phyloP scores from a whole-genome alignment of 2,888 invertebrate genomes.

The Watsonalla binaria region DNA sequence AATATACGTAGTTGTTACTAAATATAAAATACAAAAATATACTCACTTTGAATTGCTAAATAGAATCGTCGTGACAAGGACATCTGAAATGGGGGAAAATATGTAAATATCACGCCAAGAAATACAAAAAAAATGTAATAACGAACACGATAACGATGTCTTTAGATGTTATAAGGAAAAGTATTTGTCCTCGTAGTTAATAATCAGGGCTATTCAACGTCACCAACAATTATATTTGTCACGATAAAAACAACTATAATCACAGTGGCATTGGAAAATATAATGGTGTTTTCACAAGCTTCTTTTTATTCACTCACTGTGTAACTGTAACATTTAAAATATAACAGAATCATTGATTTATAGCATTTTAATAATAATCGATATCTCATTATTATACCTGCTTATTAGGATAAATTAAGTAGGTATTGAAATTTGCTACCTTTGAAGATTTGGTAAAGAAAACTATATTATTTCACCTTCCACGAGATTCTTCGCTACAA shows the following conservation, averaged over 20 bases:
- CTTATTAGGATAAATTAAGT: too few relatives aligned
- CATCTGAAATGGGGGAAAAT: not conserved
- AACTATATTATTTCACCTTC: too few relatives aligned
- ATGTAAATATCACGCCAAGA: not conserved
- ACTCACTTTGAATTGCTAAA: not conserved
- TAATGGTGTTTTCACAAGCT: slow-evolving; percentile 33
- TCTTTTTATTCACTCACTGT: slow-evolving; percentile 22
- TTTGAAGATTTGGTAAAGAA: too few relatives aligned
- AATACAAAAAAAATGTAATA: not conserved
- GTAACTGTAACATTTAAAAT: not conserved
- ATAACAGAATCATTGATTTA: too few relatives aligned
- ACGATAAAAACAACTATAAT: slow-evolving; percentile 33
- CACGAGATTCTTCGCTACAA: too few relatives aligned
- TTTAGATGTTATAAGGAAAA: not conserved
- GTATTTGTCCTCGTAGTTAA: slow-evolving; percentile 8
- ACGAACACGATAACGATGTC: not conserved
- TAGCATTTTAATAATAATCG: too few relatives aligned
- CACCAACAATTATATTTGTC: slow-evolving; percentile 24
- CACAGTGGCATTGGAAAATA: slow-evolving; percentile 41
- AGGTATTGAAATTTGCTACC: too few relatives aligned
- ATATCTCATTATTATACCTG: too few relatives aligned
- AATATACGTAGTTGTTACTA: not conserved
- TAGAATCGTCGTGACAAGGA: not conserved
- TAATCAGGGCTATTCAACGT: slow-evolving; percentile 20
- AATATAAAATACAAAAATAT: not conserved